phyloP scores from a whole-genome alignment of 2,113 vertebrate species.

The Heterochromis multidens region DNA sequence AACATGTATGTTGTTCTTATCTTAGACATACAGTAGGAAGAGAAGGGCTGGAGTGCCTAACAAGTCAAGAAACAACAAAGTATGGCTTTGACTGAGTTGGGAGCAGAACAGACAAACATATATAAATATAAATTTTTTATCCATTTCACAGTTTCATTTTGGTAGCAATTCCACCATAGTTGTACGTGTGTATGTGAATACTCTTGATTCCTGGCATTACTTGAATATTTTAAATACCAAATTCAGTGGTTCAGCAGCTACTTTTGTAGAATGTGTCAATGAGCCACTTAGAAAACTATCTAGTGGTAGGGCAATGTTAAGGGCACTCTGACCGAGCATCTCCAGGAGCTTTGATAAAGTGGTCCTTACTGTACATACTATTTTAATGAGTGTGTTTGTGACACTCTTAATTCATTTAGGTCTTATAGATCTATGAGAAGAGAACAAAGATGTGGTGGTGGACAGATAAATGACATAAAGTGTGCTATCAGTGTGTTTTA shows the following conservation, averaged over 20 bases:
- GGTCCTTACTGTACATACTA: conserved; percentile 74
- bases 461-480: conserved; percentile 10
- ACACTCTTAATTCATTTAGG: conserved; percentile 75
- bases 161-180: conserved; percentile 22
- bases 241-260: conserved; percentile 45
- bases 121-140: neutral
- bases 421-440: conserved; percentile 79
- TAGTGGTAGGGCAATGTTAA: conserved; percentile 38
- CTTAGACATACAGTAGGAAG: neutral
- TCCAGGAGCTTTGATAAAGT: conserved; percentile 33
- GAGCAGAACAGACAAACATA: neutral
- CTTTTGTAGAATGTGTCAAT: conserved; percentile 30
- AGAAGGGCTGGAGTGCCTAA: neutral
- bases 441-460: conserved; percentile 19
- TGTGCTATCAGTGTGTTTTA: conserved; percentile 16
- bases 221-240: conserved; percentile 70
- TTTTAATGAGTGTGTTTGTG: conserved; percentile 73
- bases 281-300: conserved; percentile 50
- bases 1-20: neutral
- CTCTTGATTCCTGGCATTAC: conserved; percentile 70
- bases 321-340: conserved; percentile 26
- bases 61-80: neutral
- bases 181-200: conserved; percentile 40
- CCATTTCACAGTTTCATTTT: neutral
- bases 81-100: neutral